phyloP scores from a whole-genome alignment of 1,140 invertebrate species.

The Drosophila persimilis region DNA sequence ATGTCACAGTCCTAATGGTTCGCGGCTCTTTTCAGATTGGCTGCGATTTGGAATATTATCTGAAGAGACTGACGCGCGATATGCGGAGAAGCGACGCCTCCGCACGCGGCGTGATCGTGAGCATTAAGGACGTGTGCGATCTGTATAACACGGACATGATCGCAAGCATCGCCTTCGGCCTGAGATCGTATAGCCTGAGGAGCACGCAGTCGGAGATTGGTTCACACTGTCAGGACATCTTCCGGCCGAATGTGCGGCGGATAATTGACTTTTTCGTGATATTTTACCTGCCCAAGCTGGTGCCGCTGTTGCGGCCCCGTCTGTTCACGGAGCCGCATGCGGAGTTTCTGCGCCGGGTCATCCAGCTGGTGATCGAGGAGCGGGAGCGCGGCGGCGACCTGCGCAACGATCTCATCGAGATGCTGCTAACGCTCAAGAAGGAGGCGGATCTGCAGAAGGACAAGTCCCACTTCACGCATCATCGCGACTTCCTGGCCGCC shows the following conservation, averaged over 20 bases:
- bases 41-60: slow-evolving; percentile 72
- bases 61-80: slow-evolving; percentile 66
- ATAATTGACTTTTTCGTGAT: slow-evolving; percentile 84
- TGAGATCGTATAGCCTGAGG: slow-evolving; percentile 85
- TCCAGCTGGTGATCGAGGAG: slow-evolving; percentile 82
- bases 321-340: slow-evolving; percentile 62
- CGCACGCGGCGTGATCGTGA: slow-evolving; percentile 54
- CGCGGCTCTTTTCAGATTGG: slow-evolving; percentile 44
- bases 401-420: slow-evolving; percentile 84
- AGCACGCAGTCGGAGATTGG: slow-evolving; percentile 83
- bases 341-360: slow-evolving; percentile 74
- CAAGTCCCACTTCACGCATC: slow-evolving; percentile 74
- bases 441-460: slow-evolving; percentile 75
- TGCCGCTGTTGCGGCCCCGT: slow-evolving; percentile 58
- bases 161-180: slow-evolving; percentile 85
- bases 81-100: slow-evolving; percentile 56
- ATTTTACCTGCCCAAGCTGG: slow-evolving; percentile 83
- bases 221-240: slow-evolving; percentile 83
- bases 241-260: slow-evolving; percentile 84
- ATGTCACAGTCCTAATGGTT: background rate
- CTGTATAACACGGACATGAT: slow-evolving; percentile 86
- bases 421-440: slow-evolving; percentile 83
- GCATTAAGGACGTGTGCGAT: slow-evolving; percentile 83
- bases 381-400: slow-evolving; percentile 71
- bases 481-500: slow-evolving; percentile 84